Base-by-base conservation (phyloP, 2,888 invertebrate genomes). In the Philaethria dido region DNA sequence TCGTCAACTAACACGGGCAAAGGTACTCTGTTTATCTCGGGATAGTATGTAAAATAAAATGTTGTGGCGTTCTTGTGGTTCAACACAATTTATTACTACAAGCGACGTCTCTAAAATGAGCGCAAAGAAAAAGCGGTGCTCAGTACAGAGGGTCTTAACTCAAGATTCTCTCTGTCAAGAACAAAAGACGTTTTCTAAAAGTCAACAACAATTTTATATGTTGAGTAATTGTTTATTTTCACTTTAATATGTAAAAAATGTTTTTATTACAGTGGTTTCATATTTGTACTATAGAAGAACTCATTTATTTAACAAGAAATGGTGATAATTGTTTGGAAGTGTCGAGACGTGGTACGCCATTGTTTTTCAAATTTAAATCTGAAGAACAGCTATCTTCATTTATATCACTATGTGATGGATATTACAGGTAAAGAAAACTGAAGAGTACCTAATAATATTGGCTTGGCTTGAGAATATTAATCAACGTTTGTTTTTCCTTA, bases 381-480 rank as follows among this genome's bases (percentile, higher is more conserved):
- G 93, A 94, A 71, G 92, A 94, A 57, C 90, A 94, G 57, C 92
- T 97, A 80, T 94, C 95, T 65, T 97, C 97, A 0, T 97, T 97
- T 83, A 95, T 98, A 71, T 96, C 96, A 68, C 93, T 96, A 64
- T 89, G 98, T 70, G 96, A 97, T 85, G 98, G 98, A 64, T 98
- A 98, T 86, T 98, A 98, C 82, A 94, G 95, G 92, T 94, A 84
- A 33, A 29, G 14, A 52, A n/a, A n/a, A n/a, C n/a, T n/a, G n/a
- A n/a, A n/a, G n/a, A n/a, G n/a, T n/a, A n/a, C n/a, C n/a, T n/a
- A n/a, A n/a, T n/a, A n/a, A n/a, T n/a, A n/a, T n/a, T n/a, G n/a
- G n/a, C n/a, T n/a, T n/a, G n/a, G 14, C 22, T 50, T 50, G 25
- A 25, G 48, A 50, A 50, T 29, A n/a, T 25, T 50, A 29, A 29